Base-by-base conservation (phyloP, 2,888 invertebrate genomes). In the Macrophya alboannulata region DNA sequence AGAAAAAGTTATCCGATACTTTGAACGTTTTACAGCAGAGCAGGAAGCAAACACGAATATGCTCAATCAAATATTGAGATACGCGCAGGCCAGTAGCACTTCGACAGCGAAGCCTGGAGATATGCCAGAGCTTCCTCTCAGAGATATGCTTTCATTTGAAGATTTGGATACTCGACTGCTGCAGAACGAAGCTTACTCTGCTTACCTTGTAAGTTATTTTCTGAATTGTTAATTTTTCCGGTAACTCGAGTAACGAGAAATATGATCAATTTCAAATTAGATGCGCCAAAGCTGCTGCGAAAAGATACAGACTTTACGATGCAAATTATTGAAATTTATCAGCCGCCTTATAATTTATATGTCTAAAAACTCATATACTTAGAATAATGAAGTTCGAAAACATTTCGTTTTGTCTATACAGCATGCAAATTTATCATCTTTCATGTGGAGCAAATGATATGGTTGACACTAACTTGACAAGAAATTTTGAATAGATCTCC, bases 81-180 rank as follows among this genome's bases (percentile, higher is more conserved):
- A 65, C 25, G 31, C n/a, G 65, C 65, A 65, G 25, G 65, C 65
- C 65, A 25, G 31, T 31, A 65, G 31, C 65, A 21, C 15, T 25
- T 31, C 31, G 10, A 65, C 65, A 65, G 15, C 65, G 21, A 65
- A 65, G 65, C 65, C 65, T 9, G 65, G 1, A 65, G 25, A 65
- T 65, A 65, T 65, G 65, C 65, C 65, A 6, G 65, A 65, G 21
- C 31, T 65, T 9, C 65, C 65, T 65, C 65, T 65, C 65, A 65
- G 6, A 31, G 65, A 65, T 31, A 65, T 65, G 65, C 21, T 65
- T 5, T 65, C 65, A 65, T 65, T 65, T 21, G 65, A 65, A 65
- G 65, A 65, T 65, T 12, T 65, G 65, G 65, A 65, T 65, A 65
- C 65, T n/a, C 65, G n/a, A 25, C 31, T 65, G 65, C 25, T 65